These are phyloP conservation scores for Actinemys pallida DNA, from an alignment of 2,113 vertebrate species.

Conservation along the genomic window DNA sequence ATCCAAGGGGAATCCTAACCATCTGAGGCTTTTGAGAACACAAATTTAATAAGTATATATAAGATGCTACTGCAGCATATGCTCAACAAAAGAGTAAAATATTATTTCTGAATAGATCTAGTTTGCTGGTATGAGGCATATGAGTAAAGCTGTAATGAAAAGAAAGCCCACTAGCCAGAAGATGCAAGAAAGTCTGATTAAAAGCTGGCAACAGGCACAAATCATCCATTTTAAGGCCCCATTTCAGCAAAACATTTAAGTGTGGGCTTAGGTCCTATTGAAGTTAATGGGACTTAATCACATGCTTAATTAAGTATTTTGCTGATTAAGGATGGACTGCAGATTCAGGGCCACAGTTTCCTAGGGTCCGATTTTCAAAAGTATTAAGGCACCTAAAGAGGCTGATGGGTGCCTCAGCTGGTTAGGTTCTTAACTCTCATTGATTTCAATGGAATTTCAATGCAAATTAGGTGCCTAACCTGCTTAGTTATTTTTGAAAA, in stretches of 20 bases:
- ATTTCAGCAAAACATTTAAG: not conserved
- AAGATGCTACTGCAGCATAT: not conserved
- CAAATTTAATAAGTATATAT: not conserved
- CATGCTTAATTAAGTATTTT: not conserved
- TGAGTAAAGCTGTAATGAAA: not conserved
- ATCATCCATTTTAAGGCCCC: not conserved
- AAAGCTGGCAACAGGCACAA: not conserved
- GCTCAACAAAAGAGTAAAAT: not conserved
- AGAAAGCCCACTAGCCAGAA: not conserved
- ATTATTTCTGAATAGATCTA: not conserved
- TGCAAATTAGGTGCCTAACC: not conserved
- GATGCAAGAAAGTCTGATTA: not conserved
- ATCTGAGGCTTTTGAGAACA: not conserved
- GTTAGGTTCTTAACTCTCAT: not conserved
- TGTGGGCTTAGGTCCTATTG: not conserved
- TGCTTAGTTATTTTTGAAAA: not conserved
- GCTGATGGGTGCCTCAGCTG: not conserved
- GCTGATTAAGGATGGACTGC: not conserved
- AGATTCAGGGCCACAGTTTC: not conserved
- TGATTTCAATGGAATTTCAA: not conserved
- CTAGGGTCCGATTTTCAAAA: not conserved
- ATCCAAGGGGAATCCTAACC: not conserved
- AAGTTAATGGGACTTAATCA: not conserved
- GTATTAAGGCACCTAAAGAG: not conserved
- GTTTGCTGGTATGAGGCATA: too few relatives aligned